Base-by-base conservation (phyloP, 2,113 vertebrate species). In the Triplophysa siluroides region DNA sequence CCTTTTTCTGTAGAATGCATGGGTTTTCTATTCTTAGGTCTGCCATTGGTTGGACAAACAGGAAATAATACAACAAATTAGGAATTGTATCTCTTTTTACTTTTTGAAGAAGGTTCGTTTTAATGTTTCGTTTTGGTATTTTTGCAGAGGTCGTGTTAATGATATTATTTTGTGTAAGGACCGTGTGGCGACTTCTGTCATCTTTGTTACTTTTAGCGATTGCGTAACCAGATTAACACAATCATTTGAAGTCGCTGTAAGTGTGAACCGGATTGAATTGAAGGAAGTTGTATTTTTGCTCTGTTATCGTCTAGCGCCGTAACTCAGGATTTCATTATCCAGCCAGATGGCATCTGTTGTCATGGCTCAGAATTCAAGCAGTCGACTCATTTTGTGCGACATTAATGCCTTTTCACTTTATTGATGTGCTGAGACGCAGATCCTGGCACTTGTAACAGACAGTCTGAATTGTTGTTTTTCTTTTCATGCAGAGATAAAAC, bases 271-370 rank as follows among this genome's bases (percentile, higher is more conserved):
- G 54, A 58, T 9, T 58, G 9, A 21, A 9, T 8, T 58, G 19
- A 21, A 21, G 4, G 14, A 58, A 6, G 2, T 8, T 58, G 54
- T n/a, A n/a, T 58, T 58, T 58, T 58, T 58, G 7, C 54, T n/a
- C n/a, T 58, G n/a, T 58, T 58, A 58, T 1, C 19, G 18, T 58
- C 54, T 21, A 58, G 8, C 54, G 8, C 16, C 1, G 1, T 21
- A 13, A 56, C n/a, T 38, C 47, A 71, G 26, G 8, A 47, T 12
- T 71, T 33, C 47, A 33, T 71, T 56, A 33, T 12, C 0, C 18
- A 56, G 19, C 69, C 50, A 71, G 50, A 71, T 56, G 50, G 69
- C 50, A 56, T 10, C 47, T 56, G 69, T 54, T 71, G 69, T 56
- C 50, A 54, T n/a, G 47, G 54, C 69, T 71, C 24, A 8, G 24